These are phyloP conservation scores for Platichthys flesus DNA, from an alignment of 2,113 vertebrate species.

Conservation along the genomic window DNA sequence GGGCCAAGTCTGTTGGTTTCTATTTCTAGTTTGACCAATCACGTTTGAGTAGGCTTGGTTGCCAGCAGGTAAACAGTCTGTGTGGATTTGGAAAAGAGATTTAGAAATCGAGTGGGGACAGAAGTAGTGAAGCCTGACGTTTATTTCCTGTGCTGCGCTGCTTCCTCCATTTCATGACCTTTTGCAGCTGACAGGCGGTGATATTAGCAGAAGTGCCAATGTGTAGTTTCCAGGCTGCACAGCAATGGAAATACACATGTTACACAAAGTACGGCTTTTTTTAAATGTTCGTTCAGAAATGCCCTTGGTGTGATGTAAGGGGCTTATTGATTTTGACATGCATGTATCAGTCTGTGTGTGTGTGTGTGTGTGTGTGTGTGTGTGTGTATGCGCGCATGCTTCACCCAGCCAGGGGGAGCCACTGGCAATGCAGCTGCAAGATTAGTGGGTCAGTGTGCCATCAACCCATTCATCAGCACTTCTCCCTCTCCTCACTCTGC, in stretches of 20 bases:
- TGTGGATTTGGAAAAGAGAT: not conserved
- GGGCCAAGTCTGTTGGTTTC: too few relatives aligned
- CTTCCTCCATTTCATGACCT: conserved; percentile 51
- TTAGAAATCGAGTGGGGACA: conserved; percentile 28
- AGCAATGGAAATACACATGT: conserved; percentile 17
- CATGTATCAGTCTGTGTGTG: conserved; percentile 20
- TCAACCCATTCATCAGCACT: conserved; percentile 78
- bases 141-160: conserved; percentile 39
- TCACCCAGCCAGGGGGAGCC: conserved; percentile 70
- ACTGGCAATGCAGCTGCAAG: conserved; percentile 74
- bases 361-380: conserved; percentile 13
- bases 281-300: not conserved
- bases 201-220: conserved; percentile 36
- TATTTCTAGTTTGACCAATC: too few relatives aligned
- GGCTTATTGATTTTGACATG: conserved; percentile 21
- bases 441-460: conserved; percentile 86
- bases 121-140: conserved; percentile 38
- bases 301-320: not conserved
- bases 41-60: too few relatives aligned
- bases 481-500: conserved; percentile 54
- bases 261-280: not conserved
- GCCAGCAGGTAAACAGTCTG: too few relatives aligned
- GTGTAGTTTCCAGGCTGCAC: not conserved
- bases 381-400: conserved; percentile 26
- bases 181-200: conserved; percentile 5